Evolutionary conservation across 2,113 vertebrate genomes (phyloP).

Genomic region (Diadophis punctatus): DNA sequence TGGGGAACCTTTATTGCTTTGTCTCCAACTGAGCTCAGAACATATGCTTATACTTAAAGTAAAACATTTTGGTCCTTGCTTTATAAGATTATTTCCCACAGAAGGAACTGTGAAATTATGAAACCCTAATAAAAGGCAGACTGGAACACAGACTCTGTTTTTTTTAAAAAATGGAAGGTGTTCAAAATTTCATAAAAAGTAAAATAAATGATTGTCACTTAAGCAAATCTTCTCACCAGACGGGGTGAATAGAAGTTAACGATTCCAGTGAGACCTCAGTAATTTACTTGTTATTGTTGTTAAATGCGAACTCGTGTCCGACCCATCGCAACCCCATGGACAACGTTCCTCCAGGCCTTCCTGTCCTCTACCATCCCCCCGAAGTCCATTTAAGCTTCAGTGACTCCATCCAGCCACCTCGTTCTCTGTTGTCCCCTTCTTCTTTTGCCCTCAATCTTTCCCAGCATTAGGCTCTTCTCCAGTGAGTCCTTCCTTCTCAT

Average conservation of each 20-base stretch:
- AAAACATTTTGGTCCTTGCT: not conserved
- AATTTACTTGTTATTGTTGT: not conserved
- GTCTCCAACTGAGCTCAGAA: not conserved
- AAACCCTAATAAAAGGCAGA: not conserved
- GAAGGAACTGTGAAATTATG: no score
- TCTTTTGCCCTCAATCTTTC: no score
- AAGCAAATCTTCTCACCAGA: not conserved
- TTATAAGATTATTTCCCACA: not conserved
- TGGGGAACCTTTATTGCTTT: not conserved
- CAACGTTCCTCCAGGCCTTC: no score
- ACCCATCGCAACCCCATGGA: no score
- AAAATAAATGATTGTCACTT: not conserved
- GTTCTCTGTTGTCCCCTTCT: no score
- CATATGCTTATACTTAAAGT: not conserved
- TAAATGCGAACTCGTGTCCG: no score
- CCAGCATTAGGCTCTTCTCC: no score
- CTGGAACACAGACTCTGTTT: not conserved
- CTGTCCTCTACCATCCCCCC: no score
- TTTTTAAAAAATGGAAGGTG: not conserved
- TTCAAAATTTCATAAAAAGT: not conserved
- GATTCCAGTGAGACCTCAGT: not conserved
- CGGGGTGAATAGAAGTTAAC: not conserved
- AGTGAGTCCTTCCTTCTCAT: no score
- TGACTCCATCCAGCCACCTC: no score
- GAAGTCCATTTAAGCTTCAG: no score